phyloP scores from a whole-genome alignment of 2,113 vertebrate species.

The Peromyscus californicus region DNA sequence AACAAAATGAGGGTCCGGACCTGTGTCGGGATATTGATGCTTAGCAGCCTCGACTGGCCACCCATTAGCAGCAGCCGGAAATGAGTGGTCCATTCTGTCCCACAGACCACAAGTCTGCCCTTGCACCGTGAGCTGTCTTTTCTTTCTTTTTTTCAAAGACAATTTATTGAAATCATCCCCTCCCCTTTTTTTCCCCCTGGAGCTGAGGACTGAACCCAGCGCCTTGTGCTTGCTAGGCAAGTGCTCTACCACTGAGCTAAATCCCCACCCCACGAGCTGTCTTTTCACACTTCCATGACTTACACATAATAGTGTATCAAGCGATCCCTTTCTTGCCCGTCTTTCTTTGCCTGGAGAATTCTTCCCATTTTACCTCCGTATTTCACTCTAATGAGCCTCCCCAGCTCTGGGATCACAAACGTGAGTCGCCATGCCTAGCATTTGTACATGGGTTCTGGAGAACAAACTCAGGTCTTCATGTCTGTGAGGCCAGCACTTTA shows the following conservation, averaged over 20 bases:
- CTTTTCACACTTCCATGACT: background rate
- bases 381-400: background rate
- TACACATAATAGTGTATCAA: background rate
- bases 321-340: background rate
- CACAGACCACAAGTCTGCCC: background rate
- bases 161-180: no score
- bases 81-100: background rate
- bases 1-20: background rate
- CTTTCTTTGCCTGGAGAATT: background rate
- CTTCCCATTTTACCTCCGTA: background rate
- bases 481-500: background rate
- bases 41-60: background rate
- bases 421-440: background rate
- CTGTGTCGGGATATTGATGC: background rate
- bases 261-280: no score
- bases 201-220: no score
- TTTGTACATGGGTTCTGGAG: background rate
- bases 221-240: no score
- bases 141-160: no score
- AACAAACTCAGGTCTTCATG: background rate
- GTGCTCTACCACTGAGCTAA: no score
- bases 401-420: background rate
- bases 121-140: background rate
- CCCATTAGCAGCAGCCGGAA: background rate
- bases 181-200: no score